Conservation (phyloP, 2,797 vertebrate species). For the Neosilurus hyrtlii region DNA sequence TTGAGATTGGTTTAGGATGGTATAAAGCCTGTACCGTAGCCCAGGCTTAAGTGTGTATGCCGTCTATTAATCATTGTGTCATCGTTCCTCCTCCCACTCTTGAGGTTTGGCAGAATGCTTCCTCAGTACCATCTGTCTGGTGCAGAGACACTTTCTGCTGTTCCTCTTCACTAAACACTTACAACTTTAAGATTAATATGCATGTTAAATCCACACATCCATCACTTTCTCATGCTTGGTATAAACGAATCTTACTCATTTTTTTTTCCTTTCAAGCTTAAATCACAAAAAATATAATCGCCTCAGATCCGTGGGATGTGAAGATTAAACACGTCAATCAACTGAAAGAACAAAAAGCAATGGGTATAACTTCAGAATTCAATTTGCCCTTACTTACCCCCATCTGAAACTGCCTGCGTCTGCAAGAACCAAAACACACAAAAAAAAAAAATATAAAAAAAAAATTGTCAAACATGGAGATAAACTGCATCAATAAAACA, state of each 20-base stretch:
- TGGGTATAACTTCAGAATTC: neutral
- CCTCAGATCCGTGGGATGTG: neutral
- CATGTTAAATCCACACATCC: neutral
- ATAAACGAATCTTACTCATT: neutral
- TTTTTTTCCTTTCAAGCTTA: neutral
- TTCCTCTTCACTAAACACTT: neutral
- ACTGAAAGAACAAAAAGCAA: neutral
- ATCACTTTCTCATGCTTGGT: neutral
- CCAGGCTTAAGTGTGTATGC: neutral
- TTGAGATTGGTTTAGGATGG: neutral
- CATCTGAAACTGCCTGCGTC: slow-evolving; percentile 81
- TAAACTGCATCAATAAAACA: neutral
- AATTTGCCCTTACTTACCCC: slow-evolving; percentile 77
- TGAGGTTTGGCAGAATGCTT: neutral
- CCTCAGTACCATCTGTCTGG: slow-evolving; percentile 14
- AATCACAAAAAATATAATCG: neutral
- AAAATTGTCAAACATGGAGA: neutral
- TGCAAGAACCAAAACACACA: slow-evolving; percentile 59
- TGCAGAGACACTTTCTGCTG: neutral
- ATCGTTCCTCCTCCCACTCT: neutral
- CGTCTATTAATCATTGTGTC: slow-evolving; percentile 9
- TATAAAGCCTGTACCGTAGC: neutral
- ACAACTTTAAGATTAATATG: neutral
- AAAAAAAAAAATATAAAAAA: neutral
- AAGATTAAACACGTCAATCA: slow-evolving; percentile 12